Conservation (phyloP, 2,113 vertebrate species). For the Prinia subflava region DNA sequence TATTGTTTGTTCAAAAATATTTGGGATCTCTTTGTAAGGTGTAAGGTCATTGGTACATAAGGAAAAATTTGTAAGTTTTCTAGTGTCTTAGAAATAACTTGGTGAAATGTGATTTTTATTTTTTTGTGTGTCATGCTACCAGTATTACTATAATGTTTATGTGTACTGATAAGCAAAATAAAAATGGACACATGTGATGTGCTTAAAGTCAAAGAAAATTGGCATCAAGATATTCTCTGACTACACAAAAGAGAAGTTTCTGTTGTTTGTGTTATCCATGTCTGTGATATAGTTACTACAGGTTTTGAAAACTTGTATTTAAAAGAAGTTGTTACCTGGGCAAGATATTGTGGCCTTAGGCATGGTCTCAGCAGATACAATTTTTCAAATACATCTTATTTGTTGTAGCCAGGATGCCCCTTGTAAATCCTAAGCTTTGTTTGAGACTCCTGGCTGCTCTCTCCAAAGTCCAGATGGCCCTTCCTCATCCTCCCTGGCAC, state of each 20-base stretch:
- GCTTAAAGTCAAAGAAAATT: not conserved
- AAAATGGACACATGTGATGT: not conserved
- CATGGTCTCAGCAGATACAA: not conserved
- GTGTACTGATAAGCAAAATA: not conserved
- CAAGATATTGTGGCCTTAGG: not conserved
- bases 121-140: not conserved
- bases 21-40: not conserved
- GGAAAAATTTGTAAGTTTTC: not conserved
- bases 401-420: not conserved
- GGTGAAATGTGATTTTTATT: not conserved
- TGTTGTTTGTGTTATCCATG: not conserved
- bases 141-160: not conserved
- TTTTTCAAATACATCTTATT: not conserved
- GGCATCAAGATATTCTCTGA: not conserved
- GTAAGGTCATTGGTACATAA: not conserved
- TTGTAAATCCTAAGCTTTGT: not conserved
- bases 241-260: not conserved
- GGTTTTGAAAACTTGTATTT: not conserved
- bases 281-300: not conserved
- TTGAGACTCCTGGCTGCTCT: not conserved
- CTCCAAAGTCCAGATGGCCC: not conserved
- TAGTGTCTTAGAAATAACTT: not conserved
- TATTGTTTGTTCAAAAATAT: not conserved
- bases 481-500: not conserved
- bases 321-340: not conserved